phyloP scores from a whole-genome alignment of 2,113 vertebrate genomes.

The Rhinolophus ferrumequinum region DNA sequence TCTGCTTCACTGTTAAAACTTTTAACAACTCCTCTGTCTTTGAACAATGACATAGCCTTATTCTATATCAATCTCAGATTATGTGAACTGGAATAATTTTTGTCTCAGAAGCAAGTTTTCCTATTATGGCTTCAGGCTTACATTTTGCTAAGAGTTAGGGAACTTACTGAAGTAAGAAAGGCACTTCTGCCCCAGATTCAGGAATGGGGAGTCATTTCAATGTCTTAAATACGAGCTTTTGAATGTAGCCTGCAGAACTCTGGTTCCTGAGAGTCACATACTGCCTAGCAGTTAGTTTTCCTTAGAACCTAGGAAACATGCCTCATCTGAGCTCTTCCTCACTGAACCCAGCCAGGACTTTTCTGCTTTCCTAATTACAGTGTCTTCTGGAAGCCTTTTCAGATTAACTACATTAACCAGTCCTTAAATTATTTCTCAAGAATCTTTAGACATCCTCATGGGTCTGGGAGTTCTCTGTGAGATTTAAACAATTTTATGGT shows the following conservation, averaged over 20 bases:
- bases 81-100: not conserved
- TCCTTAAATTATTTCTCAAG: not conserved
- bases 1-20: slow-evolving; percentile 4
- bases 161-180: not conserved
- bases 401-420: not conserved
- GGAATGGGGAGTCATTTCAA: not conserved
- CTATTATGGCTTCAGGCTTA: not conserved
- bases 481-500: slow-evolving; percentile 30
- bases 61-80: not conserved
- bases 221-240: not conserved
- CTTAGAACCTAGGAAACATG: not conserved
- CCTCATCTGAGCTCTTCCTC: not conserved
- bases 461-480: not conserved
- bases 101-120: not conserved
- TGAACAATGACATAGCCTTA: not conserved
- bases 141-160: not conserved
- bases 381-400: not conserved
- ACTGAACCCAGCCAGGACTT: not conserved
- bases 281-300: not conserved
- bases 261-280: not conserved
- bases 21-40: not conserved
- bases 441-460: not conserved
- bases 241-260: not conserved
- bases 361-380: not conserved
- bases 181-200: not conserved